Percentiles rank a stretch among this genome's conserved stretches.
These are phyloP conservation scores for Anhinga anhinga DNA, from an alignment of 2,113 vertebrate genomes.

Conservation along the genomic window DNA sequence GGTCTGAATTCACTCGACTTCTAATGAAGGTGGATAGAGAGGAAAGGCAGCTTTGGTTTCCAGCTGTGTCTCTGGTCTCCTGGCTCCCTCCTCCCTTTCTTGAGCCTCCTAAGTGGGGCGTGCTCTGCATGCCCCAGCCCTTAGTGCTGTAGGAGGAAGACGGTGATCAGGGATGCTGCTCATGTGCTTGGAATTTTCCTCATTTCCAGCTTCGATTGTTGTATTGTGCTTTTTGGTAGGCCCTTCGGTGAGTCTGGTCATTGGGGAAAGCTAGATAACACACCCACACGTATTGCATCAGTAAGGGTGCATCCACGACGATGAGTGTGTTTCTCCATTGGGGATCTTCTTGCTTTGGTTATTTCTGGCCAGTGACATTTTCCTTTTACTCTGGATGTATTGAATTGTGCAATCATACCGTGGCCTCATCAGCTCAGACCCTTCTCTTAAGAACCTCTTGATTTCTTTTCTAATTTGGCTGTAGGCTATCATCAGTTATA, in stretches of 20 bases:
- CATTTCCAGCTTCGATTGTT: neutral
- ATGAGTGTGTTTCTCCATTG: neutral
- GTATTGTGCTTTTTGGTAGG: neutral
- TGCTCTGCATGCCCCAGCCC: neutral
- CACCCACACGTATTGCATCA: neutral
- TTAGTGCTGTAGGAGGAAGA: neutral
- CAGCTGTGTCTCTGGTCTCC: neutral
- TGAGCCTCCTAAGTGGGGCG: neutral
- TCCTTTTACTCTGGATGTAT: neutral
- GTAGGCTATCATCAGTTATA: conserved; percentile 45
- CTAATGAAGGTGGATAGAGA: neutral
- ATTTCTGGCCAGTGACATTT: neutral
- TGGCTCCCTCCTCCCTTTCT: neutral
- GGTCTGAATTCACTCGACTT: neutral
- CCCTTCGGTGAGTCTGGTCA: neutral
- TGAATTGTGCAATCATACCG: neutral
- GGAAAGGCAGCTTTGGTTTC: neutral
- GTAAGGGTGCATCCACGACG: neutral
- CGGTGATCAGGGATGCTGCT: neutral
- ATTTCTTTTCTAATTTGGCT: conserved; percentile 28
- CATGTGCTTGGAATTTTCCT: conserved; percentile 27
- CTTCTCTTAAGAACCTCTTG: neutral
- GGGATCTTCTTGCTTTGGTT: neutral
- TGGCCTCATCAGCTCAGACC: neutral
- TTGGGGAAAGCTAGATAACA: neutral